Evolutionary conservation across 2,113 vertebrate species (phyloP), one percentile per base, ranked within the genome.

Genomic region (Procapra przewalskii): DNA sequence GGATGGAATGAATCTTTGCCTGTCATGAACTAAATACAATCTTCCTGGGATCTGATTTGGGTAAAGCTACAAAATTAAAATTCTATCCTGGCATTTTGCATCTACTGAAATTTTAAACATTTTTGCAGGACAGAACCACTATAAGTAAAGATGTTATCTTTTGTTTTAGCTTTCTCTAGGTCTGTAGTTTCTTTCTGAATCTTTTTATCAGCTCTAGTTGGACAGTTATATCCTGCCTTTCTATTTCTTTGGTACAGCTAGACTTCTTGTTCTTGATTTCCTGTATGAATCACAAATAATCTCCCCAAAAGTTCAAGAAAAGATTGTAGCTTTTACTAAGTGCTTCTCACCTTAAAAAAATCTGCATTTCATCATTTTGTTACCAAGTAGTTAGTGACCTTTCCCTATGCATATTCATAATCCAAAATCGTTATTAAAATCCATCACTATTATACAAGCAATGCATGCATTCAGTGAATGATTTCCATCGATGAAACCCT

Each of bases 11-110:
- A 55, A 59, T 6, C 1, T 75, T 71, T 36, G 8, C 40, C 55
- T 45, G 2, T 54, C 25, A 43, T 0, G 21, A 33, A 16, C 21
- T n/a, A 43, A 6, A 6, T 21, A 43, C 23, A 1, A 6, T 21
- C 43, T 80, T 84, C 17, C 40, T 45, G n/a, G 43, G 3, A 31
- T 19, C n/a, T 25, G 77, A 33, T 36, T 79, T 31, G 3, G 29
- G 23, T 50, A 64, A 64, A 77, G 54, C n/a, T 40, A 36, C 40
- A 82, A 45, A 79, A 48, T 67, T 29, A 67, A 52, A 36, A 31
- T 87, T 52, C 43, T 88, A 31, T 77, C 23, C 40, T 2, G 1
- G 29, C 10, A 75, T 7, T 50, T 92, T 50, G 43, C 33, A 33
- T 6, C 48, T 67, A n/a, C 45, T 52, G 17, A 80, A 57, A 92